Evolutionary conservation across 2,888 invertebrate species (phyloP), one percentile per base, ranked within the genome.

Genomic region (Yponomeuta plumbellus): DNA sequence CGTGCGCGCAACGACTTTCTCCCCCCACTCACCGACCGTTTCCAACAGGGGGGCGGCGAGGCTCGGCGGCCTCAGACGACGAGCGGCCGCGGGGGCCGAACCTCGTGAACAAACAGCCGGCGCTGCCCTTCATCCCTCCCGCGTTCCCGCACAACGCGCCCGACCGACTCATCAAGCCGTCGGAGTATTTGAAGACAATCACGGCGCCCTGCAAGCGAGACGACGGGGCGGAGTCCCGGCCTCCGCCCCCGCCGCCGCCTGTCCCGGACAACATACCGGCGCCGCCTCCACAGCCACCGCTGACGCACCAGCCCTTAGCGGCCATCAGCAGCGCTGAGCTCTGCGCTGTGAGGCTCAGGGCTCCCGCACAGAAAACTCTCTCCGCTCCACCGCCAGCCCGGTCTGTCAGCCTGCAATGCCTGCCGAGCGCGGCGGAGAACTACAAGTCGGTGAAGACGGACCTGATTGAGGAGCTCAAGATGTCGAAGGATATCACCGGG

Each of bases 401-500:
- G 66, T 96, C 95, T 74, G 93, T 96, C 76, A 95, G 95, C 76
- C 92, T 96, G 81, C 95, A 95, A 81, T 94, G 95, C 74, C 83
- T 95, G 57, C 92, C 94, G 67, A 93, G 92, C 68, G 91, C 92
- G 69, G 92, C 88, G 65, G 96, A 96, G 70, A 93, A 94, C 62
- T 96, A 94, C 86, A 92, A 94, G 74, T 93, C 93, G 65, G 95
- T 94, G 70, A 97, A 97, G 84, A 96, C 95, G 34, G 97, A 97
- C 83, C 88, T 98, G 64, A 98, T 98, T 70, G 97, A 97, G 63
- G 98, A 98, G 80, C 87, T 98, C 69, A 98, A 98, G 85, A 94
- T 97, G 92, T 97, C 97, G 61, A 97, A 96, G 83, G 97, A 98
- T 80, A 97, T 97, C 70, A 95, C 96, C 1, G 98, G 98, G n/a